Evolutionary conservation across 1,140 invertebrate genomes (phyloP).

Genomic region (Brachystomella parvula): DNA sequence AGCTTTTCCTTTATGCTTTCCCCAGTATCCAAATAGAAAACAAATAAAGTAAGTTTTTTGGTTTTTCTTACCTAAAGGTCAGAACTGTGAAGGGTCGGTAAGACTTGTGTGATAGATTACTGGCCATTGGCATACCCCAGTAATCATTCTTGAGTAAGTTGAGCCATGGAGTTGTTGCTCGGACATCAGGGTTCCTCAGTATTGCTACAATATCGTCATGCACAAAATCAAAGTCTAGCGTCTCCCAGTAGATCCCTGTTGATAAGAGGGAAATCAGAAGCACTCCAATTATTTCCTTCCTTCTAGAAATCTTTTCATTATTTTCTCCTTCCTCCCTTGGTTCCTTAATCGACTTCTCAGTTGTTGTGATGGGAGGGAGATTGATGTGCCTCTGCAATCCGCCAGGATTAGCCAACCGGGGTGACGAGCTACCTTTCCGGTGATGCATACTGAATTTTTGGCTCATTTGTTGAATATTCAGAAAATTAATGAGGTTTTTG

Average conservation of each 20-base stretch:
- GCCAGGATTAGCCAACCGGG: too few species aligned
- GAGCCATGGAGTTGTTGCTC: conserved; percentile 18
- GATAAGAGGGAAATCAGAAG: conserved; percentile 30
- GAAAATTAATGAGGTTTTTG: too few species aligned
- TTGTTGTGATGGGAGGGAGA: too few species aligned
- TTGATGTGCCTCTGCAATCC: too few species aligned
- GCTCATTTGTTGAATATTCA: too few species aligned
- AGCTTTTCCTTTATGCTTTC: too few species aligned
- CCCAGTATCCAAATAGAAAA: conserved; percentile 1
- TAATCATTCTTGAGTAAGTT: conserved; percentile 47
- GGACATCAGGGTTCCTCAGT: conserved; percentile 50
- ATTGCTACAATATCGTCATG: conserved; percentile 54
- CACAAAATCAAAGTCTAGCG: conserved; percentile 50
- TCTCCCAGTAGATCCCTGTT: conserved; percentile 45
- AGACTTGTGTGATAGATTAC: conserved; percentile 47
- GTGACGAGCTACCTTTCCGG: too few species aligned
- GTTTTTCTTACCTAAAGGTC: conserved; percentile 46
- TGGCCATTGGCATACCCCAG: conserved; percentile 53
- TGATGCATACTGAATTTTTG: too few species aligned
- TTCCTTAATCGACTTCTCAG: too few species aligned
- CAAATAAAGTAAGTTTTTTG: conserved; percentile 9
- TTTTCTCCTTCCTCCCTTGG: background rate
- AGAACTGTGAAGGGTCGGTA: conserved; percentile 47
- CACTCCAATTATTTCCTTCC: background rate
- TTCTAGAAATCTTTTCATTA: background rate